These are phyloP conservation scores for Dryococelus australis DNA, from an alignment of 2,888 invertebrate genomes.

Conservation along the genomic window DNA sequence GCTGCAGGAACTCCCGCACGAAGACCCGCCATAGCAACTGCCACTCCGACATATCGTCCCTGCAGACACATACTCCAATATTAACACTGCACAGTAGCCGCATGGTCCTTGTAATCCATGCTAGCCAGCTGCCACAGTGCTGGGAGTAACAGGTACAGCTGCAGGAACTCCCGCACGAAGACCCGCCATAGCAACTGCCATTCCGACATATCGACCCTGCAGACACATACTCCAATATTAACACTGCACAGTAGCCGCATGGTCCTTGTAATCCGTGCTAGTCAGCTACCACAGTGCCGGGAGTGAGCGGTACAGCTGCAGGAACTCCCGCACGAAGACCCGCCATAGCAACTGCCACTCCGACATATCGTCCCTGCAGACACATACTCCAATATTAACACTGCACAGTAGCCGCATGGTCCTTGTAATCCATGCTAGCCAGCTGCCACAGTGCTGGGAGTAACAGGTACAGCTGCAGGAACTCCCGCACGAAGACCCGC, in stretches of 20 bases:
- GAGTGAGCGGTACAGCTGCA: slow-evolving; percentile 40
- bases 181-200: background rate
- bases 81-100: slow-evolving; percentile 36
- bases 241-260: slow-evolving; percentile 36
- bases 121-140: slow-evolving; percentile 44
- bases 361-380: background rate
- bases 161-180: slow-evolving; percentile 39
- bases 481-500: slow-evolving; percentile 34
- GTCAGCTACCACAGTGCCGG: slow-evolving; percentile 46
- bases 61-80: no score
- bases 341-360: background rate
- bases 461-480: no score
- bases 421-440: no score
- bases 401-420: no score
- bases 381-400: no score
- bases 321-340: slow-evolving; percentile 36
- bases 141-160: slow-evolving; percentile 41
- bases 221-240: no score
- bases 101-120: slow-evolving; percentile 42
- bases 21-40: background rate
- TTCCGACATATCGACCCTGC: background rate
- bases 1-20: slow-evolving; percentile 40
- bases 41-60: slow-evolving; percentile 1
- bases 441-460: no score
- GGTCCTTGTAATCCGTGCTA: slow-evolving; percentile 42